Base-by-base conservation (phyloP, 2,797 vertebrate genomes). In the Scolopax rusticola region DNA sequence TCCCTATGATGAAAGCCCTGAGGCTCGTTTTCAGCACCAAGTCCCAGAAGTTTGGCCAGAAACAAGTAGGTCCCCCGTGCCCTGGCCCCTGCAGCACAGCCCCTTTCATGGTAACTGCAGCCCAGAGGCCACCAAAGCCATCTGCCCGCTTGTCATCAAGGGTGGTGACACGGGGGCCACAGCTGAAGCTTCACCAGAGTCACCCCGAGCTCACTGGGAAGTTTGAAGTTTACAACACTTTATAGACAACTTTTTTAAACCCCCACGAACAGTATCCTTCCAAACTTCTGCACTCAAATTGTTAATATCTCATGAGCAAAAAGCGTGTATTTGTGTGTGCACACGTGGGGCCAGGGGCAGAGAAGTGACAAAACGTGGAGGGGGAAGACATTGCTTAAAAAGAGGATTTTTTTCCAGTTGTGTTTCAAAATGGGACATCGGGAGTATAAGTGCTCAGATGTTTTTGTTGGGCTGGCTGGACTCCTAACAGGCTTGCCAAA, bases 81-180 rank as follows among this genome's bases (percentile, higher is more conserved):
- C 12, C 1, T 1, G 10, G 51, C 57, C 48, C 32, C 61, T 6
- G 41, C 18, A 8, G n/a, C 7, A 2, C 67, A 41, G 33, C n/a
- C 43, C 17, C 33, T 33, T 19, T 69, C 48, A 6, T 3, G 1
- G 75, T 2, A 2, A 61, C 56, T 6, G 32, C 18, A 64, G 75
- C 28, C 60, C 19, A 23, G 45, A 86, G 90, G 21, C 7, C 3
- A 53, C 59, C 60, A 47, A 33, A 88, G 57, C 53, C 71, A 36
- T 12, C 33, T 9, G 51, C 67, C 36, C 0, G 1, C 0, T 0
- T 1, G 1, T 43, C 79, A 67, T 50, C 2, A 4, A 48, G 27
- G 47, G 24, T 36, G 80, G 63, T 54, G 65, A 82, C 50, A 43
- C 43, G 8, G 38, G 36, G 50, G 13, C 63, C 4, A 1, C 0